These are phyloP conservation scores for Melopsittacus undulatus DNA, from an alignment of 2,797 vertebrate species.

Conservation along the genomic window DNA sequence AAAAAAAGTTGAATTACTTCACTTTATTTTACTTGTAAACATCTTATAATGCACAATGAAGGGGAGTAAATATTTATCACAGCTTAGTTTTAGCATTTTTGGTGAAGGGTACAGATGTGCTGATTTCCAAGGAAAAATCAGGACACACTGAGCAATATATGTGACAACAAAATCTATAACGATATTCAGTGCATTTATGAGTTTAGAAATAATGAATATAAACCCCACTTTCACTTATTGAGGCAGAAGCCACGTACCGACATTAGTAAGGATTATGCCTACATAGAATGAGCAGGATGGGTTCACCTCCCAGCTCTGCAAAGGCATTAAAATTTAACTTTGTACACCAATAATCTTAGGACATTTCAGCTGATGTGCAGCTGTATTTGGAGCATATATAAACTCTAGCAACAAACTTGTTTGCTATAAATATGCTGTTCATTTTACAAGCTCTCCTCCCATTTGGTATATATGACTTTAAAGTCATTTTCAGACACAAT, in stretches of 20 bases:
- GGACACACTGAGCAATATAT: constrained; percentile 50
- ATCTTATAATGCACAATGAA: constrained; percentile 76
- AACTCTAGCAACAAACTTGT: constrained; percentile 50
- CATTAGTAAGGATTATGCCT: constrained; percentile 22
- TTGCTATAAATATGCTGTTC: constrained; percentile 21
- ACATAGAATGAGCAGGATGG: constrained; percentile 23
- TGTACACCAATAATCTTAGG: constrained; percentile 49
- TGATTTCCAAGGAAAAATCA: constrained; percentile 56
- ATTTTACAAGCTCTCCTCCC: constrained; percentile 53
- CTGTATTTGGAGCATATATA: constrained; percentile 57
- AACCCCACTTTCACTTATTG: constrained; percentile 42
- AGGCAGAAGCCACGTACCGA: constrained; percentile 39
- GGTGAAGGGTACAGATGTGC: constrained; percentile 66
- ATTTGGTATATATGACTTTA: constrained; percentile 71
- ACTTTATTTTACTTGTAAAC: constrained; percentile 74
- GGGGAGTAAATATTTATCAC: constrained; percentile 67
- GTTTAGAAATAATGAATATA: constrained; percentile 48
- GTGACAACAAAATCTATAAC: constrained; percentile 51
- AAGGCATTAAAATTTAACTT: constrained; percentile 61
- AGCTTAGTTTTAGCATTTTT: constrained; percentile 67
- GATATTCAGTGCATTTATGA: constrained; percentile 57
- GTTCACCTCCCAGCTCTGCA: constrained; percentile 16
- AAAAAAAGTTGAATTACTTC: constrained; percentile 55
- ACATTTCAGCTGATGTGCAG: constrained; percentile 54
- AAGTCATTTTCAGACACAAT: constrained; percentile 38